Percentiles rank a stretch among this genome's conserved stretches.
These are phyloP conservation scores for Nyctalus aviator DNA, from an alignment of 2,797 vertebrate genomes.

Conservation along the genomic window DNA sequence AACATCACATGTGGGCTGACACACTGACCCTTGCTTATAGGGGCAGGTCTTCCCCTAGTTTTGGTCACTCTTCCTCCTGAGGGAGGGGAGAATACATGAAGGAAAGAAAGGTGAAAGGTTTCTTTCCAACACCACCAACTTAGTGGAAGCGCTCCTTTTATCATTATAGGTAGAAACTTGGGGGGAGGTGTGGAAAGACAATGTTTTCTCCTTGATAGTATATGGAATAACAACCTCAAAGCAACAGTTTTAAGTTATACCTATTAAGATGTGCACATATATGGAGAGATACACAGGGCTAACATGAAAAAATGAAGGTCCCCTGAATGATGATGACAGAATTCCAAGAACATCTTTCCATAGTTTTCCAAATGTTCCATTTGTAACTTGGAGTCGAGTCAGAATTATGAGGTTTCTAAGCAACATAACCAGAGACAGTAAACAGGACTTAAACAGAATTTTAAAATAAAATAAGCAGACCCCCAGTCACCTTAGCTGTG, in stretches of 20 bases:
- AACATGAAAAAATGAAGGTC: constrained; percentile 15
- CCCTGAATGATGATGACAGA: neutral
- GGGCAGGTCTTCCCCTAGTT: neutral
- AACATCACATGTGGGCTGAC: neutral
- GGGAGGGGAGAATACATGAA: neutral
- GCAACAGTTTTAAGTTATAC: neutral
- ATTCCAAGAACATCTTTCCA: constrained; percentile 68
- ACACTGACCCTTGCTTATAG: neutral
- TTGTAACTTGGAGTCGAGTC: constrained; percentile 70
- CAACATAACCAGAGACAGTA: constrained; percentile 69
- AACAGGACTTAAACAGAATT: constrained; percentile 38
- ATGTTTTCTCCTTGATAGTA: neutral
- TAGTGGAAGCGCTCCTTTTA: constrained; percentile 7
- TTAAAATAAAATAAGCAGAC: constrained; percentile 68
- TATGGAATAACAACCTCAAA: neutral
- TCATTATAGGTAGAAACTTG: neutral
- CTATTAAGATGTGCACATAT: neutral
- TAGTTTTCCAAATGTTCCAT: constrained; percentile 77
- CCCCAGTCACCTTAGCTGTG: neutral
- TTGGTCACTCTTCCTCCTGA: neutral
- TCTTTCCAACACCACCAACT: neutral
- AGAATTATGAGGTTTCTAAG: constrained; percentile 71
- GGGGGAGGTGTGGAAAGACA: neutral
- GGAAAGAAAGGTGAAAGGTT: neutral
- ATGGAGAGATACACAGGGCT: neutral